Evolutionary conservation across 1,140 invertebrate species (phyloP).

Genomic region (Dendrolimus kikuchii): DNA sequence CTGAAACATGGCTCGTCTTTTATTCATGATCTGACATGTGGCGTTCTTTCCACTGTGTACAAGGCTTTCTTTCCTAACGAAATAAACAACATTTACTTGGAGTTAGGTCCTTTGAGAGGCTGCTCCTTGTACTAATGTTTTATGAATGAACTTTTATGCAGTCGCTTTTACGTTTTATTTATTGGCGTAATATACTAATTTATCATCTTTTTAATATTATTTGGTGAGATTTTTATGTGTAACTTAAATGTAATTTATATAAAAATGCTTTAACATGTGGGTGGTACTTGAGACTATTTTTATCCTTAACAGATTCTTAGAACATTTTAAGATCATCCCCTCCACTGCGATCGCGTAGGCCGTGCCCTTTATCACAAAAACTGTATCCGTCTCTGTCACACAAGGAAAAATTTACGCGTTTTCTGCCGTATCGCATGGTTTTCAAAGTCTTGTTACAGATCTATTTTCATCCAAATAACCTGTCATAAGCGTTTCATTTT

Average conservation of each 20-base stretch:
- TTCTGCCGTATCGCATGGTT: constrained; percentile 37
- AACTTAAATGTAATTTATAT: too few relatives aligned
- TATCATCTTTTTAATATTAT: too few relatives aligned
- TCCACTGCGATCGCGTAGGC: constrained; percentile 51
- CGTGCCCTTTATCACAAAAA: constrained; percentile 62
- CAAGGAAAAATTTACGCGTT: constrained; percentile 56
- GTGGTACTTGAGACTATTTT: constrained; percentile 15
- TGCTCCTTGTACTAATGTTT: constrained; percentile 48
- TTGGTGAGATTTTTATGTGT: too few relatives aligned
- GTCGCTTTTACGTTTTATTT: constrained; percentile 14
- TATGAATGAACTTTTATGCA: constrained; percentile 59
- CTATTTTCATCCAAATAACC: constrained; percentile 13
- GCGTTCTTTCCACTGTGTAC: constrained; percentile 54
- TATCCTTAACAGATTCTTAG: constrained; percentile 36
- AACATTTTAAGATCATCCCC: constrained; percentile 68
- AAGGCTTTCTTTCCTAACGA: constrained; percentile 65
- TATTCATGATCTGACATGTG: constrained; percentile 68
- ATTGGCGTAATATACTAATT: background rate
- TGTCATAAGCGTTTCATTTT: constrained; percentile 16
- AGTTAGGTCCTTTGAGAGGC: constrained; percentile 60
- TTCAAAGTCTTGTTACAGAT: constrained; percentile 16
- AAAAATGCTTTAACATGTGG: too few relatives aligned
- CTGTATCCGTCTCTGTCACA: constrained; percentile 53
- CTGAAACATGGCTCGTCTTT: constrained; percentile 65
- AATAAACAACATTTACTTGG: constrained; percentile 68